Evolutionary conservation across 2,888 invertebrate genomes (phyloP), one percentile per base, ranked within the genome.

Genomic region (Drosophila quinaria): DNA sequence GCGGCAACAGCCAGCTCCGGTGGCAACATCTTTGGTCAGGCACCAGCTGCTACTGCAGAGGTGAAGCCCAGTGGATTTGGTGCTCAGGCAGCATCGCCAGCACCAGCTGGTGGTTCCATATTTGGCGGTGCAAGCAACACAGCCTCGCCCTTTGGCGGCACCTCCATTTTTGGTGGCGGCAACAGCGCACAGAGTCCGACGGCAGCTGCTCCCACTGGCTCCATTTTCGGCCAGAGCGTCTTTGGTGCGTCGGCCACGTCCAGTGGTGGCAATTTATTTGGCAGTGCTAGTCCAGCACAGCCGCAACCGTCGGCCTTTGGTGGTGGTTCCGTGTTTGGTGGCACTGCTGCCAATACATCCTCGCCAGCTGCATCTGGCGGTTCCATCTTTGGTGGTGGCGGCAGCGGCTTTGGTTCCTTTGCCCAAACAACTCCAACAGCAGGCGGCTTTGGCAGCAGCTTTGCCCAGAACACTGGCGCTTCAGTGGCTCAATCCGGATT

Each of bases 401-500:
- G 4, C 55, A 65, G 42, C 66, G 85, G 86, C 33, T 88, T 91
- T 75, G 80, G 89, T n/a, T 58, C 89, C 39, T 87, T 91, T 75
- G 63, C 91, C 42, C 88, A 89, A 51, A 37, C 75, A 1, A 29
- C 80, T 2, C 64, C 81, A 0, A 37, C 80, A 3, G 3, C 75
- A 0, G 73, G 82, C 15, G 80, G 67, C 1, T 81, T 88, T 51
- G 90, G 88, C 33, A 80, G 90, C 3, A 86, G 87, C 3, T 87
- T 84, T 63, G 91, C 81, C 3, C 91, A 91, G 51, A 83, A 72
- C 4, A 87, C 80, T 1, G 90, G 89, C 1, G 78, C 80, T 4
- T 91, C 92, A 0, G 88, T 91, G 19, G 85, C 91, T 0, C 92
- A 90, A 47, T 78, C 88, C 1, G 91, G 91, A 0, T 92, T 92